These are phyloP conservation scores for Aldrovandia affinis DNA, from an alignment of 2,797 vertebrate genomes.

Conservation along the genomic window DNA sequence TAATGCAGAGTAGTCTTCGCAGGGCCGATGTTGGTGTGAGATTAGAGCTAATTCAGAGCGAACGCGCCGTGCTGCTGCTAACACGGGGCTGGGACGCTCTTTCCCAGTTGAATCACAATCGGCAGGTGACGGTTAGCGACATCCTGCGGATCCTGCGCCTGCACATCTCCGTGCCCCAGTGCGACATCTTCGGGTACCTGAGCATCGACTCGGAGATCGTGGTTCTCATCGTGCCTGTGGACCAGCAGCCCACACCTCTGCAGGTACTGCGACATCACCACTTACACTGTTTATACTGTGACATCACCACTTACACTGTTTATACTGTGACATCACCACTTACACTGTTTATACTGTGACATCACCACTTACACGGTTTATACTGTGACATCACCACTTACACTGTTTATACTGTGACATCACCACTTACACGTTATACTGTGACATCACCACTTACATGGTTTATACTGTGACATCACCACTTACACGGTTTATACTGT, in stretches of 20 bases:
- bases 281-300: not conserved
- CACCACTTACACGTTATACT: no score
- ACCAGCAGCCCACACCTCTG: constrained; percentile 86
- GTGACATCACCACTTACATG: not conserved
- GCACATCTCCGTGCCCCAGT: constrained; percentile 94
- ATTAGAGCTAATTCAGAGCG: not conserved
- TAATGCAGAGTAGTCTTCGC: not conserved
- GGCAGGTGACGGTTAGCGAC: constrained; percentile 86
- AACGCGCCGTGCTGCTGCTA: not conserved
- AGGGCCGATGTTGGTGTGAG: not conserved
- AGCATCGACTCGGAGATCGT: constrained; percentile 95
- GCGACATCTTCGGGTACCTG: constrained; percentile 93
- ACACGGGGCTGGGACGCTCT: not conserved
- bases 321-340: not conserved
- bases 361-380: not conserved
- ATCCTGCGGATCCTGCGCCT: constrained; percentile 87
- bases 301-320: not conserved
- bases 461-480: not conserved
- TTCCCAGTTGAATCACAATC: constrained; percentile 83
- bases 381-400: not conserved
- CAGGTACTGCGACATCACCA: constrained; percentile 76
- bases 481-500: not conserved
- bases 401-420: no score
- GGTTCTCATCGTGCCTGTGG: constrained; percentile 88
- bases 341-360: no score